Conservation (phyloP, 2,797 vertebrate species). For the Helarctos malayanus region DNA sequence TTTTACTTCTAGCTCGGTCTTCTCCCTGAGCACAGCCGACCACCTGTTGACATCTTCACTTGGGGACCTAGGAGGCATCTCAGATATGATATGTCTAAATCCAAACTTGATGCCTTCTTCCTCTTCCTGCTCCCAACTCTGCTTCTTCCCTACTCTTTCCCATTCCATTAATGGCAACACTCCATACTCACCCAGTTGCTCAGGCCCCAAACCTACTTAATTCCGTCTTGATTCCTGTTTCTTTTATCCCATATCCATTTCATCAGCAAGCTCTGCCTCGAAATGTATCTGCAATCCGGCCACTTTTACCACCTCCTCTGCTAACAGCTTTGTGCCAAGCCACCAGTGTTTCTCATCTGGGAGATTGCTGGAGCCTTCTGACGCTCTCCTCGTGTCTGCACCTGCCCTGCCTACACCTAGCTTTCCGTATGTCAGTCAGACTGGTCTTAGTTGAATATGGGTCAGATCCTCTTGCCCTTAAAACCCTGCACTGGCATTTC, state of each 20-base stretch:
- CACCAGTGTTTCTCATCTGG: neutral
- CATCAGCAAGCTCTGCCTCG: neutral
- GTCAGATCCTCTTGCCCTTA: neutral
- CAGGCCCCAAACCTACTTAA: neutral
- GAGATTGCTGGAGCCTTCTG: neutral
- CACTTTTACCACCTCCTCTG: too few species aligned
- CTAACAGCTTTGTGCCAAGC: neutral
- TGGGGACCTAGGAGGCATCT: neutral
- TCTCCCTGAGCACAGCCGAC: neutral
- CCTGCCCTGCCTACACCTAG: neutral
- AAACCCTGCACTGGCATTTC: neutral
- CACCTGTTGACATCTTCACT: neutral
- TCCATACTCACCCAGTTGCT: fast-evolving
- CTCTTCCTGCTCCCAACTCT: neutral
- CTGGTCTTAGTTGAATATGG: neutral
- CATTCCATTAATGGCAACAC: too few species aligned
- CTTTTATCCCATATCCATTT: neutral
- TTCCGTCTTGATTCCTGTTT: neutral
- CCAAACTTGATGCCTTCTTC: neutral
- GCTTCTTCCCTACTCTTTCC: neutral
- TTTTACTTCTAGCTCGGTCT: neutral
- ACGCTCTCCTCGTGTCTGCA: neutral
- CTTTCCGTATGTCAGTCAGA: neutral
- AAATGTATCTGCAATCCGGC: neutral
- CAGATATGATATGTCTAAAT: neutral